phyloP scores from a whole-genome alignment of 2,888 invertebrate genomes.

The Epinotia brunnichana region DNA sequence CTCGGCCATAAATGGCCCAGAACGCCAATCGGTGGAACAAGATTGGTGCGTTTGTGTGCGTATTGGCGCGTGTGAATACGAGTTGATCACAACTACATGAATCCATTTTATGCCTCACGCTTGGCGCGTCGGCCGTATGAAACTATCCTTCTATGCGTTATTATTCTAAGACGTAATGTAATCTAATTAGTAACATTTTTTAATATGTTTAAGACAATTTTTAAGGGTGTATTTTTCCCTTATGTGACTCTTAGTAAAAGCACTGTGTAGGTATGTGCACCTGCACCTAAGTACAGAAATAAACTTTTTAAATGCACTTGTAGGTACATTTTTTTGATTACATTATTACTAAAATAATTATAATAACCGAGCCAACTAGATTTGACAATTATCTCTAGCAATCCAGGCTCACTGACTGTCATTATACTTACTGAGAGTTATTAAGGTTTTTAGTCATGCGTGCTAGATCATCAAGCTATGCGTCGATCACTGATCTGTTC shows the following conservation, averaged over 20 bases:
- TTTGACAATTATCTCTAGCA: not conserved
- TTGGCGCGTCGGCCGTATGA: no score
- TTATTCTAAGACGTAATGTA: no score
- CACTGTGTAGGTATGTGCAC: not conserved
- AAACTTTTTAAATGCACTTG: not conserved
- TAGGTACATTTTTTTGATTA: not conserved
- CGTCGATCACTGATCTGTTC: conserved; percentile 73
- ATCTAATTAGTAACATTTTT: no score
- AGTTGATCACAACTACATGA: no score
- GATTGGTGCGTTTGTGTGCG: no score
- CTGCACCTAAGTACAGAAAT: not conserved
- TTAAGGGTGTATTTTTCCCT: not conserved
- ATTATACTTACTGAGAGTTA: not conserved
- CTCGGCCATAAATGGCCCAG: no score
- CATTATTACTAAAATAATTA: not conserved
- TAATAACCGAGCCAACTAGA: conserved; percentile 27
- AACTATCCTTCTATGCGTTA: no score
- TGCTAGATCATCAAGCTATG: conserved; percentile 60
- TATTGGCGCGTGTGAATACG: no score
- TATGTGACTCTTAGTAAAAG: not conserved
- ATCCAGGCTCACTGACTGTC: conserved; percentile 3
- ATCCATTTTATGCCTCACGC: no score
- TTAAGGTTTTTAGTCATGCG: conserved; percentile 51
- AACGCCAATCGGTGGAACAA: no score
- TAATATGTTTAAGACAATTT: no score